These are phyloP conservation scores for Agrochola circellaris DNA, from an alignment of 2,888 invertebrate genomes.

Conservation along the genomic window DNA sequence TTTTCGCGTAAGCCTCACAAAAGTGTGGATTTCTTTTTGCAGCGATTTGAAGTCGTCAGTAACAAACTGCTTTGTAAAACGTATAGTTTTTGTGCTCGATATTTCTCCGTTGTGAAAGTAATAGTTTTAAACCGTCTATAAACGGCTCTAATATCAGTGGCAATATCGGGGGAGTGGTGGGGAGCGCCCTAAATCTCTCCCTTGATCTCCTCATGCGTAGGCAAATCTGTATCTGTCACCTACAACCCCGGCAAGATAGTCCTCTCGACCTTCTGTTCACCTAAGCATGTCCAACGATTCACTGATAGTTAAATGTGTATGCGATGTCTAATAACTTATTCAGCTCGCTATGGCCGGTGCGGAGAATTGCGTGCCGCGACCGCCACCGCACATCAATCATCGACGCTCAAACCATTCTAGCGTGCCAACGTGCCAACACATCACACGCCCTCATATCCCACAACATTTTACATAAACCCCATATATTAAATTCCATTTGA, in stretches of 20 bases:
- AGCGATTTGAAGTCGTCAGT: neutral
- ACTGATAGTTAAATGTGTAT: neutral
- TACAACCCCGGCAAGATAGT: too few species aligned
- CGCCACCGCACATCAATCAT: conserved; percentile 65
- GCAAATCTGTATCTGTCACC: too few species aligned
- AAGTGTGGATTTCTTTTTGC: neutral
- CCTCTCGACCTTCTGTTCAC: too few species aligned
- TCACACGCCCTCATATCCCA: conserved; percentile 54
- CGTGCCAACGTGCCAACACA: conserved; percentile 54
- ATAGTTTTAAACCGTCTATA: too few species aligned
- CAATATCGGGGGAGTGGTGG: too few species aligned
- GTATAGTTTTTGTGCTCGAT: neutral
- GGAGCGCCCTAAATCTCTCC: too few species aligned
- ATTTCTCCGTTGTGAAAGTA: neutral
- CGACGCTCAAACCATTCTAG: conserved; percentile 50
- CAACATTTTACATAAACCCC: conserved; percentile 74
- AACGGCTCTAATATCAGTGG: too few species aligned
- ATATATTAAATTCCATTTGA: conserved; percentile 83
- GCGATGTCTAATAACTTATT: conserved; percentile 9
- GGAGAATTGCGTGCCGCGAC: conserved; percentile 51
- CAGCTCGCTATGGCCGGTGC: conserved; percentile 19
- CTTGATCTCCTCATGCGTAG: too few species aligned
- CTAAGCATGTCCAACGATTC: too few species aligned
- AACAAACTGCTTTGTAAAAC: neutral
- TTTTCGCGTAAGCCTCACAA: neutral